These are phyloP conservation scores for Unio pictorum DNA, from an alignment of 2,888 invertebrate species.

Conservation along the genomic window DNA sequence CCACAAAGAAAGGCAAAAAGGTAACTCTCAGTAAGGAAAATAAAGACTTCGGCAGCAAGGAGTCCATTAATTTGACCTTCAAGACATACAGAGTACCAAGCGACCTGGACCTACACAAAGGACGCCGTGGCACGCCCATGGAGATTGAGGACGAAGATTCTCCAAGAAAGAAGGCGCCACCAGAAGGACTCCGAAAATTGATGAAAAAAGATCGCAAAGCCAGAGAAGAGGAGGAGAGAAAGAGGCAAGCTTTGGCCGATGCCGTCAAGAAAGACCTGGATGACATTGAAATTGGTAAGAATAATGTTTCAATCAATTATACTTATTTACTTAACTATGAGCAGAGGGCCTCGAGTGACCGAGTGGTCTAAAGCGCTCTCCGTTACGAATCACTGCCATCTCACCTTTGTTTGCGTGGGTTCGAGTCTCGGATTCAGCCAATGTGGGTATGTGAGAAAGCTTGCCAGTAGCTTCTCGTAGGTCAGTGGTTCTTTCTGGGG, in stretches of 20 bases:
- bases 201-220: slow-evolving; percentile 3
- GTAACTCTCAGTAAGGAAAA: slow-evolving; percentile 10
- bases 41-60: slow-evolving; percentile 28
- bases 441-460: too few relatives aligned
- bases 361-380: too few relatives aligned
- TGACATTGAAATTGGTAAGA: slow-evolving; percentile 42
- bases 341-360: too few relatives aligned
- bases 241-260: slow-evolving; percentile 32
- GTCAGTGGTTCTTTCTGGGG: too few relatives aligned
- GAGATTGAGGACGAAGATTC: slow-evolving; percentile 2
- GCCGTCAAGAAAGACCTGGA: slow-evolving; percentile 38
- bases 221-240: slow-evolving; percentile 15
- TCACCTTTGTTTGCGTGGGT: too few relatives aligned
- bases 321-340: too few relatives aligned
- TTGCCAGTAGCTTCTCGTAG: too few relatives aligned
- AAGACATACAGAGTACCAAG: slow-evolving; percentile 30
- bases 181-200: slow-evolving; percentile 19
- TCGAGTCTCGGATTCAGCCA: too few relatives aligned
- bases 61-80: slow-evolving; percentile 24
- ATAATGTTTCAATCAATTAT: too few relatives aligned
- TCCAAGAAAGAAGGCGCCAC: slow-evolving; percentile 16
- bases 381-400: too few relatives aligned
- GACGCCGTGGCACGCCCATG: slow-evolving; percentile 11
- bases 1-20: slow-evolving; percentile 13
- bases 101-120: slow-evolving; percentile 28